These are phyloP conservation scores for Syritta pipiens DNA, from an alignment of 2,888 invertebrate genomes.

Conservation along the genomic window DNA sequence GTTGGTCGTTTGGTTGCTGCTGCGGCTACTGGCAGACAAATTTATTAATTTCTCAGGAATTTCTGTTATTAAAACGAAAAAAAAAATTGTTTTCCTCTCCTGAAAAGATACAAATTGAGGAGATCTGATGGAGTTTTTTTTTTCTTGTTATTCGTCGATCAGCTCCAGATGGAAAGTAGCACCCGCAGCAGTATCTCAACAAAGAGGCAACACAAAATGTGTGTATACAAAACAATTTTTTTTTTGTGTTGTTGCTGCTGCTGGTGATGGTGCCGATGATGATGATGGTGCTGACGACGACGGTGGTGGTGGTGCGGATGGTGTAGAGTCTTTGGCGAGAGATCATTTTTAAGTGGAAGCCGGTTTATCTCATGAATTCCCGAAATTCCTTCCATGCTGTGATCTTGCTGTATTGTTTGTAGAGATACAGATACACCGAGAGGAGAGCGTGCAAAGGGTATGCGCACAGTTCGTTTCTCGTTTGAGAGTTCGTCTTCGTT, in stretches of 20 bases:
- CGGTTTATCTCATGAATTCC: constrained; percentile 65
- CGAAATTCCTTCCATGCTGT: constrained; percentile 62
- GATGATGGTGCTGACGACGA: constrained; percentile 22
- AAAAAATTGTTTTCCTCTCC: constrained; percentile 7
- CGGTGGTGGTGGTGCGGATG: constrained; percentile 9
- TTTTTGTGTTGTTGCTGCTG: constrained; percentile 44
- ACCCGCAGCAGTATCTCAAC: constrained; percentile 43
- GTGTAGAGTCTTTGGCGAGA: constrained; percentile 25
- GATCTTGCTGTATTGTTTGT: constrained; percentile 63
- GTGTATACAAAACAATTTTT: constrained; percentile 45
- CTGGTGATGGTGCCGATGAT: constrained; percentile 1
- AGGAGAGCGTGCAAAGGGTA: no score
- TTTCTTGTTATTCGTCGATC: constrained; percentile 27
- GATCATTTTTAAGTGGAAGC: constrained; percentile 56
- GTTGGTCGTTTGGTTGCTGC: constrained; percentile 9
- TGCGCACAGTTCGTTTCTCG: constrained; percentile 13
- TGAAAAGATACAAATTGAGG: constrained; percentile 41
- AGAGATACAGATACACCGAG: constrained; percentile 26
- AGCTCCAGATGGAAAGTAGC: constrained; percentile 64
- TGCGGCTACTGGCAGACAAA: constrained; percentile 37
- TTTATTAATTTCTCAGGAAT: constrained; percentile 51
- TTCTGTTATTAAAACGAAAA: constrained; percentile 30
- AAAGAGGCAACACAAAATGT: constrained; percentile 27
- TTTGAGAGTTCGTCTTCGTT: constrained; percentile 9
- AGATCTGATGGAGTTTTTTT: background rate